Evolutionary conservation across 1,140 invertebrate genomes (phyloP).

Genomic region (Psilanteris sp.): DNA sequence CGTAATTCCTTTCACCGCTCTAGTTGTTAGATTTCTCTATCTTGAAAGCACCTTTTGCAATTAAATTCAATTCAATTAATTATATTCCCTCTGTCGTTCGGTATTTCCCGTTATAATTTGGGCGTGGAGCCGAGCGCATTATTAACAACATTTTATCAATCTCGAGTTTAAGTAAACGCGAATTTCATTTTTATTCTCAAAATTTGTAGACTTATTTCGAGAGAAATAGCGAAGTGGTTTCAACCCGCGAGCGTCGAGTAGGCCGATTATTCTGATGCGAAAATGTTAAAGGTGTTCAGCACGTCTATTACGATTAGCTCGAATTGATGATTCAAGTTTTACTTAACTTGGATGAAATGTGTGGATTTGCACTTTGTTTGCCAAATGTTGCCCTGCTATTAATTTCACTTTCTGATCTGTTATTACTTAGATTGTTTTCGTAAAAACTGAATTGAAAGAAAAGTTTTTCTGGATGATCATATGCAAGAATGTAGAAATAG

Average conservation of each 20-base stretch:
- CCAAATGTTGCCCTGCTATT: too few relatives aligned
- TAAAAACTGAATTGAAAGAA: too few relatives aligned
- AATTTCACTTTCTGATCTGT: too few relatives aligned
- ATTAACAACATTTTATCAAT: too few relatives aligned
- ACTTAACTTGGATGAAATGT: constrained; percentile 36
- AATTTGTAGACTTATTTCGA: constrained; percentile 38
- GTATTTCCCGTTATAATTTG: not conserved
- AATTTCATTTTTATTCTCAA: constrained; percentile 35
- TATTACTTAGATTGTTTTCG: too few relatives aligned
- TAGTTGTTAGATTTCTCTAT: too few relatives aligned
- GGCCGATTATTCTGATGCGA: constrained; percentile 50
- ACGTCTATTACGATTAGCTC: constrained; percentile 51
- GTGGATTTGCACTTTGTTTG: constrained; percentile 44
- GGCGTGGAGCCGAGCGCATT: too few relatives aligned
- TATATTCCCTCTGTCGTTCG: not conserved
- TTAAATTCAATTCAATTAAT: not conserved
- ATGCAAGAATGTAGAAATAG: too few relatives aligned
- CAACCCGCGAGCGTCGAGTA: constrained; percentile 39
- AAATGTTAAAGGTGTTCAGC: constrained; percentile 54
- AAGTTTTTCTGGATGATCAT: too few relatives aligned
- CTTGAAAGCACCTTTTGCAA: too few relatives aligned
- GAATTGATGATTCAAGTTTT: constrained; percentile 43
- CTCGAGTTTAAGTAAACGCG: constrained; percentile 16
- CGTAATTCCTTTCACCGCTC: too few relatives aligned
- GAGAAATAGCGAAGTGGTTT: constrained; percentile 39